Evolutionary conservation across 2,888 invertebrate species (phyloP).

Genomic region (Dasypolia templi): DNA sequence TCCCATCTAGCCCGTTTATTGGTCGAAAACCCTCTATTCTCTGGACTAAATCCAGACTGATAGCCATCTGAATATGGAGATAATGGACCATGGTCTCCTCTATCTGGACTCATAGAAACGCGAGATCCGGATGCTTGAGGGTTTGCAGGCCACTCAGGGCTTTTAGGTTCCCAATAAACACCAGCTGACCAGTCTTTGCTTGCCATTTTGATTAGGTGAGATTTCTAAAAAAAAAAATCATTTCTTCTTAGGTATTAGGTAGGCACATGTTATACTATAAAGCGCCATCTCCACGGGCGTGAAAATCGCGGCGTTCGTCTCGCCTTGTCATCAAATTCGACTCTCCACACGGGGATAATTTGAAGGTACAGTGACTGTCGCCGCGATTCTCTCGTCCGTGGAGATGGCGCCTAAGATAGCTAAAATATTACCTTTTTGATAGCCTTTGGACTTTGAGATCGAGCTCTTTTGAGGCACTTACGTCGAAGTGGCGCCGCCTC

Average conservation of each 20-base stretch:
- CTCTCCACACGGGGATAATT: no score
- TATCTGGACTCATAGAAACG: conserved; percentile 79
- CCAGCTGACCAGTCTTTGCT: conserved; percentile 86
- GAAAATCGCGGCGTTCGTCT: no score
- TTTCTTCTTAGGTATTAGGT: not conserved
- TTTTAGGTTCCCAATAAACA: conserved; percentile 87
- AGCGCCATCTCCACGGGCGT: not conserved
- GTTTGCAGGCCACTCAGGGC: conserved; percentile 81
- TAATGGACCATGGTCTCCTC: conserved; percentile 76
- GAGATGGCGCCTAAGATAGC: not conserved
- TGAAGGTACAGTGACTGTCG: not conserved
- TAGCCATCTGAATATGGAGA: conserved; percentile 84
- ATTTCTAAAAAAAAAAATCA: conserved; percentile 70
- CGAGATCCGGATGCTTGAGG: conserved; percentile 73
- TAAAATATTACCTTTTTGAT: conserved; percentile 76
- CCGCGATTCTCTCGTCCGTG: not conserved
- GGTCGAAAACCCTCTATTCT: conserved; percentile 72
- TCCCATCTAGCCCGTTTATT: conserved; percentile 80
- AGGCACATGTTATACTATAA: not conserved
- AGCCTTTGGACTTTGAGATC: conserved; percentile 78
- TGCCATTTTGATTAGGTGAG: conserved; percentile 82
- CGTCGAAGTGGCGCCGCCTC: conserved; percentile 71
- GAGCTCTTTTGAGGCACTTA: conserved; percentile 78
- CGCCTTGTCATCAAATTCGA: no score
- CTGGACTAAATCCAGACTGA: conserved; percentile 85